Base-by-base conservation (phyloP, 2,888 invertebrate species). In the Mechanitis messenoides region DNA sequence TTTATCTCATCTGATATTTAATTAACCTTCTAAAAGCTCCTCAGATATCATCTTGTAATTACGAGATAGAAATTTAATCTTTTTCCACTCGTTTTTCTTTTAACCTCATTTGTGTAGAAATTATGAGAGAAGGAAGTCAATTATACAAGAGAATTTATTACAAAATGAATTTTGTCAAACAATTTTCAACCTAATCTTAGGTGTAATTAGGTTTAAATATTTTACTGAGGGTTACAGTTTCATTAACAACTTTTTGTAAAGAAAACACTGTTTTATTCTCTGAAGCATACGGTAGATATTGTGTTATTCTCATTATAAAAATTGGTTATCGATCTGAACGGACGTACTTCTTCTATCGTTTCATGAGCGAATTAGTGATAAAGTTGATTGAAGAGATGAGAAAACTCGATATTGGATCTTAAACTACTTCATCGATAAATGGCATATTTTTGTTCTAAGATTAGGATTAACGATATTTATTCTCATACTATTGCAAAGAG, bases 61-160 rank as follows among this genome's bases (percentile, higher is more conserved):
- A 50, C 7, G 50, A 9, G 11, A 50, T 31, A 50, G 50, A 3
- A 50, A 50, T 50, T 50, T 7, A 50, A 50, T 9, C 31, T 7
- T 50, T 31, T 42, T 42, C 31, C 9, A 50, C 31, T 31, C 6
- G 31, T 50, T 50, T 31, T 9, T 11, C 50, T 31, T 28, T 28
- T 31, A 31, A 35, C 56, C 47, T 64, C 56, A 54, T 66, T 59
- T 64, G 53, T 55, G 55, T 56, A 55, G 42, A 62, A 64, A 62
- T 60, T 64, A 66, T 64, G 60, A 58, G 57, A 42, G 42, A 1
- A 45, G 46, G 58, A 58, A 60, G 61, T 64, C 64, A 62, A 60
- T 66, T 62, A 66, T 42, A 62, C 58, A 56, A 62, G 61, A 56
- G 57, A 61, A 59, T 59, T 45, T 50, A 62, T 61, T 63, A 61